phyloP scores from a whole-genome alignment of 2,797 vertebrate genomes.

The Alectoris magna region DNA sequence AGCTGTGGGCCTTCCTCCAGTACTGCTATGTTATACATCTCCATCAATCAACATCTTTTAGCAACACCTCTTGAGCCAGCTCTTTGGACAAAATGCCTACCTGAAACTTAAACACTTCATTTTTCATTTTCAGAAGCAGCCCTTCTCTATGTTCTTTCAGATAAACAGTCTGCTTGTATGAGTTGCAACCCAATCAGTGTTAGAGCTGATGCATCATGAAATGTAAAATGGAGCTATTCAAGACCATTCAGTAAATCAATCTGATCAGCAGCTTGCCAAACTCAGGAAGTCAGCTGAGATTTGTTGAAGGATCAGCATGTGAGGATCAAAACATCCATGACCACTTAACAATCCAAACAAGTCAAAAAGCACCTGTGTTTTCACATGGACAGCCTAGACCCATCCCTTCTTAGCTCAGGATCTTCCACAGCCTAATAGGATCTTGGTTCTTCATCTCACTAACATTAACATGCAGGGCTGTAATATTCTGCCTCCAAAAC shows the following conservation, averaged over 20 bases:
- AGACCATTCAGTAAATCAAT: background rate
- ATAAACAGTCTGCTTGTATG: background rate
- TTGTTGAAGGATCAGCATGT: background rate
- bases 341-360: background rate
- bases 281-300: background rate
- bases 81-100: background rate
- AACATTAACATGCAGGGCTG: background rate
- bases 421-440: background rate
- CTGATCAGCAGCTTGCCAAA: background rate
- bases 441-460: background rate
- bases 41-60: background rate
- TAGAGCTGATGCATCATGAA: background rate
- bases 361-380: rapidly evolving
- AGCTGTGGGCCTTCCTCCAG: background rate
- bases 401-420: background rate
- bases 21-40: background rate
- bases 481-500: background rate
- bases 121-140: background rate
- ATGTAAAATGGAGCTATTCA: background rate
- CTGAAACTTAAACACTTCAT: background rate
- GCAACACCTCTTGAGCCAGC: background rate
- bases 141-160: background rate
- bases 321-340: background rate
- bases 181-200: background rate
- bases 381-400: background rate